These are phyloP conservation scores for Streptopelia turtur DNA, from an alignment of 2,797 vertebrate genomes.

Conservation along the genomic window DNA sequence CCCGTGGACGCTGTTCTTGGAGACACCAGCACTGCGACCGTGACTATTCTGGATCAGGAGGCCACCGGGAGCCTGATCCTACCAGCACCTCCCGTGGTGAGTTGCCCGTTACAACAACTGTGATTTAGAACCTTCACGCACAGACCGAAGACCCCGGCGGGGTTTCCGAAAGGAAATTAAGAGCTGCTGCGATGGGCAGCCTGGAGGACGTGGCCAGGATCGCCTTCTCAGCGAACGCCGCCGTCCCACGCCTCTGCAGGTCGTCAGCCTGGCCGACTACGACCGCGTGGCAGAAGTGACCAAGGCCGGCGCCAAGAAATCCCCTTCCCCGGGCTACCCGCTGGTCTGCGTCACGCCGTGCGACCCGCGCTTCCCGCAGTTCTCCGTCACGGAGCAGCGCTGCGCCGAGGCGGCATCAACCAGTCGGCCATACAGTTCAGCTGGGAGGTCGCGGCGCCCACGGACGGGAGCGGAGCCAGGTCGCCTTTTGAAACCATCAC, in stretches of 20 bases:
- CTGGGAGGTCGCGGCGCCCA: constrained; percentile 96
- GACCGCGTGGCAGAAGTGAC: constrained; percentile 90
- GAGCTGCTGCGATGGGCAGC: background rate
- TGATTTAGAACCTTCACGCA: background rate
- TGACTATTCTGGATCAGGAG: constrained; percentile 97
- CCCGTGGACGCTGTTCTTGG: constrained; percentile 95
- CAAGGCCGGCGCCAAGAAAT: constrained; percentile 89
- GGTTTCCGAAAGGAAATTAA: background rate
- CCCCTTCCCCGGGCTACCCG: constrained; percentile 93
- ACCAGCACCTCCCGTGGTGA: constrained; percentile 92
- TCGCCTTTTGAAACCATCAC: constrained; percentile 97
- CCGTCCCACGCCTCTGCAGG: constrained; percentile 73
- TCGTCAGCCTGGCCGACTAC: constrained; percentile 91
- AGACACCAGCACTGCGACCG: constrained; percentile 88
- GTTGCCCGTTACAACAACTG: background rate
- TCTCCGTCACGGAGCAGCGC: constrained; percentile 84
- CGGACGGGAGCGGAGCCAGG: constrained; percentile 88
- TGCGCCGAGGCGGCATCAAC: constrained; percentile 95
- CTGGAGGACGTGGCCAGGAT: background rate
- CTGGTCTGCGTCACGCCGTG: constrained; percentile 95
- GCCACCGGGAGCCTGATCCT: constrained; percentile 95
- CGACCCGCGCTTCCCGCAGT: constrained; percentile 91
- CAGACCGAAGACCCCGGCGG: background rate
- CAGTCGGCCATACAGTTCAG: constrained; percentile 92
- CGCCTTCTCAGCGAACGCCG: background rate